Base-by-base conservation (phyloP, 2,797 vertebrate genomes). In the Enteromius paludinosus region DNA sequence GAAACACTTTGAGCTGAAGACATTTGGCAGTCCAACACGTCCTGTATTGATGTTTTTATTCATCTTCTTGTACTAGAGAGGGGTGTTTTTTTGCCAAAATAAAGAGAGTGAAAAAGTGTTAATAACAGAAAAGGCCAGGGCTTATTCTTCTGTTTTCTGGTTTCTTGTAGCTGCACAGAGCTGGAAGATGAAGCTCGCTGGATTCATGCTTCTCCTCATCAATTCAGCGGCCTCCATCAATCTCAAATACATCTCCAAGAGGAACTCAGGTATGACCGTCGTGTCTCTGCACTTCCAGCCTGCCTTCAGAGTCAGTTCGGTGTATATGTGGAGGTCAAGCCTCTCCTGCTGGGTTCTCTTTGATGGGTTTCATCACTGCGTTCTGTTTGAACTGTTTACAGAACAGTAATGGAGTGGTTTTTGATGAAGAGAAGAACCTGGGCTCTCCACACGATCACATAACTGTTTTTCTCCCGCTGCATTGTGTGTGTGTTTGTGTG, bases 191-290 rank as follows among this genome's bases (percentile, higher is more conserved):
- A 97, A 96, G 96, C 90, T 91, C 82, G 88, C 93, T 87, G 85
- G 94, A 90, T 88, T 96, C 89, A 87, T 98, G 89, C 89, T 94
- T 86, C 89, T 97, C 89, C 93, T 97, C 91, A 90, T 97, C 87
- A 93, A 92, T 90, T 94, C 93, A 28, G 95, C 92, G 85, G 91
- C 95, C 92, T 95, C 95, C 89, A 95, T 95, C 87, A 96, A 95
- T 87, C 91, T 98, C 90, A 99, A 97, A 93, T 94, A 97, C 81
- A 96, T 99, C 88, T 97, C 97, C 87, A 98, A 99, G 92, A 97
- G 97, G 92, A 98, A 98, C 94, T 98, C 97, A 84, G 97, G 97
- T 98, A 96, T 95, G 96, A 92, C 80, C 61, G 85, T 43, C 52
- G 30, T 71, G 81, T 75, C 82, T 35, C 52, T 3, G 41, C 41